These are phyloP conservation scores for Threskiornis aethiopicus DNA, from an alignment of 2,797 vertebrate species.

Conservation along the genomic window DNA sequence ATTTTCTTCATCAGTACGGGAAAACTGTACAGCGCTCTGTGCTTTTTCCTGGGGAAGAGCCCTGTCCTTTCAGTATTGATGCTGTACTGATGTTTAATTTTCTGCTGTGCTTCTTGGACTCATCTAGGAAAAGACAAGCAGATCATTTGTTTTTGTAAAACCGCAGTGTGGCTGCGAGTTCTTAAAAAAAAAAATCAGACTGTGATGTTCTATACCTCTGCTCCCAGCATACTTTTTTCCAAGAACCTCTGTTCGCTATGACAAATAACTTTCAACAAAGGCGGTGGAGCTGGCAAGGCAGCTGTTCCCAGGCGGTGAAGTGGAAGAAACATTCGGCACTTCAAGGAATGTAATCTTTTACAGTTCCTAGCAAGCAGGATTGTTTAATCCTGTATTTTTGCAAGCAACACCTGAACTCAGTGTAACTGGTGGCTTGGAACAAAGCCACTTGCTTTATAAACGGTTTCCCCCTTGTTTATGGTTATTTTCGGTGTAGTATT, in stretches of 20 bases:
- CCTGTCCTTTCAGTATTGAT: neutral
- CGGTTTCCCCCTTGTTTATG: neutral
- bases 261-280: neutral
- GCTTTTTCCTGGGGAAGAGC: neutral
- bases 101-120: neutral
- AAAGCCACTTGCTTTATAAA: neutral
- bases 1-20: neutral
- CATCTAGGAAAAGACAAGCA: neutral
- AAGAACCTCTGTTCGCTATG: neutral
- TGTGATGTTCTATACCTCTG: neutral
- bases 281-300: neutral
- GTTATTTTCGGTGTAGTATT: neutral
- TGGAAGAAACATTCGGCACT: neutral
- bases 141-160: neutral
- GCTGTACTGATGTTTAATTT: neutral
- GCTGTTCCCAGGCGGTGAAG: neutral
- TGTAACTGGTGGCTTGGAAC: neutral
- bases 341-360: neutral
- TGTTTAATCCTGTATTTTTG: neutral
- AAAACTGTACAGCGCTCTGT: neutral
- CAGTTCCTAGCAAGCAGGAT: neutral
- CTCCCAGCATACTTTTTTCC: neutral
- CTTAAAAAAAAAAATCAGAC: neutral
- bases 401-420: neutral
- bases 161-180: neutral